These are phyloP conservation scores for Tupiocoris notatus DNA, from an alignment of 2,888 invertebrate genomes.

Conservation along the genomic window DNA sequence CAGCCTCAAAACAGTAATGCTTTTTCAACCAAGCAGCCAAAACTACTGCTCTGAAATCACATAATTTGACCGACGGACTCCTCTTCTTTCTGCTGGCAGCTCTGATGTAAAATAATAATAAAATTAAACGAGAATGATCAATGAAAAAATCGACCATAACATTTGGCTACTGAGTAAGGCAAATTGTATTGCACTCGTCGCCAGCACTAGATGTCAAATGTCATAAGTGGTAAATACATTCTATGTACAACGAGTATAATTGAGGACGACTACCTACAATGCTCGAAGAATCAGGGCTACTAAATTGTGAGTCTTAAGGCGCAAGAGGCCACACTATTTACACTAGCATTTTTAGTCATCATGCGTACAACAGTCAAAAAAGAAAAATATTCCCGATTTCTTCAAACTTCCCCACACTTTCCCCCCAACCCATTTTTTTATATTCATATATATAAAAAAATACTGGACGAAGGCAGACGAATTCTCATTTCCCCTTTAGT, in stretches of 20 bases:
- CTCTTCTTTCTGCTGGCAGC: too few relatives aligned
- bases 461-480: conserved; percentile 13
- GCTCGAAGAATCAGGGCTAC: neutral
- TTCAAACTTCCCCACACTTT: neutral
- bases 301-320: neutral
- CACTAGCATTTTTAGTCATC: neutral
- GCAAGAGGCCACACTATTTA: neutral
- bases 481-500: neutral
- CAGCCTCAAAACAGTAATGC: too few relatives aligned
- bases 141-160: neutral
- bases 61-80: too few relatives aligned
- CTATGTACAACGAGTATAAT: conserved; percentile 21
- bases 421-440: too few relatives aligned
- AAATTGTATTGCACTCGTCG: conserved; percentile 36
- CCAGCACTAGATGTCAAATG: conserved; percentile 20
- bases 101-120: too few relatives aligned
- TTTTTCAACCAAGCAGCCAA: too few relatives aligned
- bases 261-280: neutral
- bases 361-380: neutral
- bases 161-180: conserved; percentile 24
- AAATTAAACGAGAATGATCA: neutral
- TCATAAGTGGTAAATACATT: conserved; percentile 19
- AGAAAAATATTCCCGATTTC: neutral
- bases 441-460: conserved; percentile 25
- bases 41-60: too few relatives aligned